Conservation (phyloP, 1,140 invertebrate species). For the Pogonus chalceus region DNA sequence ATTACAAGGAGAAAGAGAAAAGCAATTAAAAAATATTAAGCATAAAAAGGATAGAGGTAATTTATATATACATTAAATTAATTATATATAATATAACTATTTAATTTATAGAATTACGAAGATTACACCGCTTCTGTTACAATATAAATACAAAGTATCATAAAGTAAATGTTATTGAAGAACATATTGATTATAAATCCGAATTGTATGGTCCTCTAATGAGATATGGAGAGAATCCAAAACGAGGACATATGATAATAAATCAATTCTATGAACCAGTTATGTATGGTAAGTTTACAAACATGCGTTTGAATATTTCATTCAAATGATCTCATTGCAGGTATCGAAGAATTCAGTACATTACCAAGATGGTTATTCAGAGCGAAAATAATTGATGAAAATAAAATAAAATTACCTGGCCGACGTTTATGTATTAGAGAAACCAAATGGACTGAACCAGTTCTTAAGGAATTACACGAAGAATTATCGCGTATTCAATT, state of each 20-base stretch:
- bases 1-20: constrained; percentile 37
- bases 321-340: constrained; percentile 15
- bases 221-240: constrained; percentile 40
- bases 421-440: constrained; percentile 42
- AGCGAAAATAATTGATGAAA: constrained; percentile 23
- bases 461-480: constrained; percentile 43
- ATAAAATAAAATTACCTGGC: constrained; percentile 24
- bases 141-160: constrained; percentile 32
- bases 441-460: constrained; percentile 52
- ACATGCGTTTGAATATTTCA: too few relatives aligned
- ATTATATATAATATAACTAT: not conserved
- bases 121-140: constrained; percentile 37
- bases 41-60: constrained; percentile 37
- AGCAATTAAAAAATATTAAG: constrained; percentile 34
- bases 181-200: constrained; percentile 38
- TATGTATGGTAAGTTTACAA: too few relatives aligned
- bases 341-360: constrained; percentile 28
- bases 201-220: constrained; percentile 41
- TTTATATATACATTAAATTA: constrained; percentile 5
- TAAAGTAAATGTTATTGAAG: constrained; percentile 33
- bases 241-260: constrained; percentile 32
- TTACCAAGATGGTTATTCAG: constrained; percentile 28
- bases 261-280: not conserved
- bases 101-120: constrained; percentile 40
- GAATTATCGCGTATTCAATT: constrained; percentile 42